Evolutionary conservation across 2,888 invertebrate genomes (phyloP), one percentile per base, ranked within the genome.

Genomic region (Subacronicta megacephala): DNA sequence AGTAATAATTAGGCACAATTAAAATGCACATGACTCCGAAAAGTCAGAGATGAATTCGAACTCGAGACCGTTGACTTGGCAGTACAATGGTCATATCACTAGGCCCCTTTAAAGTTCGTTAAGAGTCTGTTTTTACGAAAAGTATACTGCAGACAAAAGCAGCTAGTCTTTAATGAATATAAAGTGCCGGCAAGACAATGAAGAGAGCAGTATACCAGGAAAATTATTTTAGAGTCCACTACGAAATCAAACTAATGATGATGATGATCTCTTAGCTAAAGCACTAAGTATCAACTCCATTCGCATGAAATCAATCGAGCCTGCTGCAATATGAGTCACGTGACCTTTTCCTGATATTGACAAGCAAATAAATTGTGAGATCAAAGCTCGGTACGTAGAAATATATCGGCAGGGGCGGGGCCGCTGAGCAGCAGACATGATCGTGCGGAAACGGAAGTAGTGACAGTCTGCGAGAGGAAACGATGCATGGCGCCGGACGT

Each of bases 261-360:
- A 66, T 38, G 23, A 18, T 12, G 29, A 64, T 47, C 43, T 16
- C 9, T 35, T 10, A 35, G n/a, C 16, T 29, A 49, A 40, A 58
- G 65, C 49, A 65, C 44, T 41, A 36, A 47, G 74, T 72, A 75
- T 79, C 80, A 73, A 66, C 56, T 70, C 66, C 57, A 70, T 78
- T 85, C 82, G 83, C 87, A 88, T 87, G 77, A 82, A 78, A 76
- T 64, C 77, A 75, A 75, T 69, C 72, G 67, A 71, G 79, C 79
- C 74, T 67, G 65, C 57, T 63, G 67, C 62, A 62, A 78, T 78
- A 78, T 71, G 74, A 82, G 90, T 71, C 92, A 88, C 93, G 93
- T 91, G 93, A 78, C 91, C 81, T 85, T 81, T 92, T 93, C 91
- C 94, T 92, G 93, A 83, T 84, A 87, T 90, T 92, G 93, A 93